Base-by-base conservation (phyloP, 2,113 vertebrate genomes). In the Stictonetta naevosa region DNA sequence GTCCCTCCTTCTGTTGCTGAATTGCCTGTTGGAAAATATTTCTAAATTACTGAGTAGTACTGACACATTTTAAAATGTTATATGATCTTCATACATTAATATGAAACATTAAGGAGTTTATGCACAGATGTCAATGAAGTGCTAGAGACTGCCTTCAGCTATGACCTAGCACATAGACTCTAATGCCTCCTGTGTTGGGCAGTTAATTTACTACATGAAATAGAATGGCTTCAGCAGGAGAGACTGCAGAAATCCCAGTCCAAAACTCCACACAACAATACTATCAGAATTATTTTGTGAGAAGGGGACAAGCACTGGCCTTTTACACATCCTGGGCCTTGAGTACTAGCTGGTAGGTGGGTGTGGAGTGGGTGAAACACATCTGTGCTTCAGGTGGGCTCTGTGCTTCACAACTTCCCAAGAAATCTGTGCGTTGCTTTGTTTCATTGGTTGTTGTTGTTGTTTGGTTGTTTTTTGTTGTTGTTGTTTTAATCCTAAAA, bases 151-250 rank as follows among this genome's bases (percentile, higher is more conserved):
- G 11, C 42, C 36, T 83, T 58, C 60, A 67, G 4, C 8, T 40
- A 13, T 44, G 31, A 11, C 66, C 7, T 59, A 7, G 13, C 50
- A 25, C 42, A 18, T 62, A 36, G 34, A 17, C 6, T 90, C 18
- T 53, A 73, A 85, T 78, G 20, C 31, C 2, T 0, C 4, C 2
- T 0, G 0, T 5, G 0, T 1, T 36, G 21, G 25, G 15, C 34
- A 58, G 25, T 40, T 58, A 71, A 22, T 85, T 81, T 81, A 26
- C 52, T 86, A 6, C 5, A 12, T 3, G 29, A 55, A 34, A 2
- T 6, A 60, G 44, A 68, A 11, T 36, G 4, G 1, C 33, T 72
- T 82, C 53, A 72, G 46, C 12, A n/a, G 28, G 22, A 59, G 10
- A 38, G 3, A 17, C 58, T 33, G 15, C 18, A 66, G 60, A 38